Percentiles rank a stretch among this genome's conserved stretches.
Evolutionary conservation across 2,113 vertebrate genomes (phyloP).

Genomic region (Naja naja): DNA sequence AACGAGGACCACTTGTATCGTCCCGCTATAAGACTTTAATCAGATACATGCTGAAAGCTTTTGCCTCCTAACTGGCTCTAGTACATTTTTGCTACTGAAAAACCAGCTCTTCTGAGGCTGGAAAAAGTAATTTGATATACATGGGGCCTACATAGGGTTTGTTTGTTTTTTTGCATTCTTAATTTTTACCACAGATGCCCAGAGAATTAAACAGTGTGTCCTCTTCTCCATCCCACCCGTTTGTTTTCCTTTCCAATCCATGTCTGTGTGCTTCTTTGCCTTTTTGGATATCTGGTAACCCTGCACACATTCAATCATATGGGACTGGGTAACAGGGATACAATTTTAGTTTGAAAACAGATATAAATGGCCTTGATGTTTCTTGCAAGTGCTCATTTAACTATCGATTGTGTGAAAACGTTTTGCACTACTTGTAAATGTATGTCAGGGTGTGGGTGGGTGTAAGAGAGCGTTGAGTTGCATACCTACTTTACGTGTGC

Average conservation of each 20-base stretch:
- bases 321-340: neutral
- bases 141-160: neutral
- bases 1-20: no score
- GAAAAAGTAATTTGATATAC: neutral
- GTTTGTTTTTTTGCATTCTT: neutral
- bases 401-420: neutral
- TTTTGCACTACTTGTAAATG: neutral
- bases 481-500: neutral
- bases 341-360: neutral
- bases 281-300: neutral
- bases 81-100: neutral
- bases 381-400: neutral
- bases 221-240: neutral
- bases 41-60: neutral
- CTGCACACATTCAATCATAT: neutral
- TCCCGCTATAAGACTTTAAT: neutral
- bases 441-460: neutral
- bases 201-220: neutral
- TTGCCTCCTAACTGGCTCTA: neutral
- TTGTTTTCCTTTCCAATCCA: neutral
- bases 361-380: neutral
- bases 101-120: neutral
- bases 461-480: neutral
- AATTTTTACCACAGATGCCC: neutral
- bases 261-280: neutral